These are phyloP conservation scores for Drosophila pseudotalamancana DNA, from an alignment of 2,888 invertebrate species.

Conservation along the genomic window DNA sequence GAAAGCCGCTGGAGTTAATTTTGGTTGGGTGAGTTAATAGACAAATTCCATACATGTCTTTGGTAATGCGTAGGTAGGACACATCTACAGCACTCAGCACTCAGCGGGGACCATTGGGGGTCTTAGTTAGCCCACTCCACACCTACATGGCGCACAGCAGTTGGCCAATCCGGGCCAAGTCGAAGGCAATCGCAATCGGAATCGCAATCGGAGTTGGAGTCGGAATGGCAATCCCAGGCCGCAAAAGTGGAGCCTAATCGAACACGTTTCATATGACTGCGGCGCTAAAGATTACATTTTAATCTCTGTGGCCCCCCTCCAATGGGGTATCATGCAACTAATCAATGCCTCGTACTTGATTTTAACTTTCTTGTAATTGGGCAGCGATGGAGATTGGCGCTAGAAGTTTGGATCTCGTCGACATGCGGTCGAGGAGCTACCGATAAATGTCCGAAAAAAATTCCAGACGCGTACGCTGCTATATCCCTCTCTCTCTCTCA, in stretches of 20 bases:
- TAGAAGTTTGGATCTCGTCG: slow-evolving; percentile 52
- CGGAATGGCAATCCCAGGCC: slow-evolving; percentile 24
- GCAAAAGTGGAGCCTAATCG: slow-evolving; percentile 67
- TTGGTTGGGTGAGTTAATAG: slow-evolving; percentile 40
- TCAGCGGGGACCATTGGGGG: slow-evolving; percentile 59
- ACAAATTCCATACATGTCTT: slow-evolving; percentile 50
- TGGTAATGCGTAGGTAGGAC: slow-evolving; percentile 54
- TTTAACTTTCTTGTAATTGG: slow-evolving; percentile 79
- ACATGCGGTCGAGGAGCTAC: slow-evolving; percentile 46
- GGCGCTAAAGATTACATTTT: slow-evolving; percentile 79
- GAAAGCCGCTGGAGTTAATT: neutral
- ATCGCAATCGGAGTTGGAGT: slow-evolving; percentile 2
- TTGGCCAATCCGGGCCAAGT: slow-evolving; percentile 52
- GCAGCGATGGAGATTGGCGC: slow-evolving; percentile 70
- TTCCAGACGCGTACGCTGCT: slow-evolving; percentile 67
- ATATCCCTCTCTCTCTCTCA: neutral
- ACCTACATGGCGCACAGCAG: slow-evolving; percentile 73
- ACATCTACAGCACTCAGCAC: slow-evolving; percentile 52
- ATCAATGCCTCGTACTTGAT: slow-evolving; percentile 79
- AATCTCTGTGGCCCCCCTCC: slow-evolving; percentile 54
- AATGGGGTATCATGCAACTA: slow-evolving; percentile 53
- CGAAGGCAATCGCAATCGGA: neutral
- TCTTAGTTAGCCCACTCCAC: slow-evolving; percentile 63
- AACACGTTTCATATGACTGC: slow-evolving; percentile 77
- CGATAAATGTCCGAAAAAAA: slow-evolving; percentile 75